phyloP scores from a whole-genome alignment of 2,113 vertebrate genomes.

The Fulica atra region DNA sequence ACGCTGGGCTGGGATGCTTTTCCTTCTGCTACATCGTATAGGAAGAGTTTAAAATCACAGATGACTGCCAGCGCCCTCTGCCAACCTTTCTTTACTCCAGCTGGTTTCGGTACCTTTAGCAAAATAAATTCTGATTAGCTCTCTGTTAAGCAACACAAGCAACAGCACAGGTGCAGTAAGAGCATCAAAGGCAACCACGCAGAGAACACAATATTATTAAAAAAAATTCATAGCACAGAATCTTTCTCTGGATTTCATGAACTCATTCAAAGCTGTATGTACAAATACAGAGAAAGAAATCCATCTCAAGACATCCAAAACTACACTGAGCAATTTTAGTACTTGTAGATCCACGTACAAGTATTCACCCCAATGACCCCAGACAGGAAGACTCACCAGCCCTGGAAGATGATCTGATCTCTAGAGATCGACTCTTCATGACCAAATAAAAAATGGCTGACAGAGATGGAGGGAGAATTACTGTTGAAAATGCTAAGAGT shows the following conservation, averaged over 20 bases:
- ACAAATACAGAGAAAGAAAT: not conserved
- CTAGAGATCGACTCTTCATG: not conserved
- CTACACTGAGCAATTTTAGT: not conserved
- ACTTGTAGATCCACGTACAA: not conserved
- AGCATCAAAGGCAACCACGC: not conserved
- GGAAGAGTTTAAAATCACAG: slow-evolving; percentile 97
- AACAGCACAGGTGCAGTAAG: not conserved
- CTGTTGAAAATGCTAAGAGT: not conserved
- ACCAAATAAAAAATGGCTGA: not conserved
- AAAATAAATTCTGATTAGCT: slow-evolving; percentile 35
- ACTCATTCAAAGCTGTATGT: not conserved
- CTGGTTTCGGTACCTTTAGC: slow-evolving; percentile 92
- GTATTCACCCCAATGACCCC: not conserved
- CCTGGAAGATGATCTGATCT: not conserved
- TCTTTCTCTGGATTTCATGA: not conserved
- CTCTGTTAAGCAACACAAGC: not conserved
- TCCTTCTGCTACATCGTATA: slow-evolving; percentile 94
- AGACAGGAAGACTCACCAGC: not conserved
- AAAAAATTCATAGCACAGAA: not conserved
- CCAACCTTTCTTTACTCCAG: slow-evolving; percentile 98
- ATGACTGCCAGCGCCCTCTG: slow-evolving; percentile 93
- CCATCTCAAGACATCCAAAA: not conserved
- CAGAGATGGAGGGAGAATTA: not conserved
- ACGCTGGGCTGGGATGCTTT: slow-evolving; percentile 90
- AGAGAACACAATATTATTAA: not conserved